Evolutionary conservation across 1,140 invertebrate species (phyloP), one percentile per base, ranked within the genome.

Genomic region (Megalopta genalis): DNA sequence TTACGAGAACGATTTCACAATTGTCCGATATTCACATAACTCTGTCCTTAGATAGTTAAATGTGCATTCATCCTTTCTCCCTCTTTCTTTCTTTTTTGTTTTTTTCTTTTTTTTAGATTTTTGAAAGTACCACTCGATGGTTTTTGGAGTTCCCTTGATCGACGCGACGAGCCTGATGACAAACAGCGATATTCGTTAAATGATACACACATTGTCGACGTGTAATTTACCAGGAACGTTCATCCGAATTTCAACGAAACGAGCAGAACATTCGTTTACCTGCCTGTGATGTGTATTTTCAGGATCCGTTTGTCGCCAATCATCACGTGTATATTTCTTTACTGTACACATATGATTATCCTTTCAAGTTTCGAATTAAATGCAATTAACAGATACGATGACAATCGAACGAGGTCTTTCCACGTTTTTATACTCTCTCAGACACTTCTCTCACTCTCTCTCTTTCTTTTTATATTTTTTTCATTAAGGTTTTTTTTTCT

Each of bases 191-290:
- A 59, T 57, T 59, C 49, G 42, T 73, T 18, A 77, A 85, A 73
- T 85, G 64, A 66, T 64, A 25, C n/a, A 25, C n/a, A 64, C 27
- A 39, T 71, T 74, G 32, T 42, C 54, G 57, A 68, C 27, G 46
- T 63, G 27, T 60, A 65, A 76, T 76, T 83, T 69, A 80, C 72
- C 57, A 81, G 73, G 69, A 85, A 85, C 82, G 73, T 81, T 84
- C 37, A 81, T 70, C 52, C 65, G 81, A 62, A 70, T 63, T 66
- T 64, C 84, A 77, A 84, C 49, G 76, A 81, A 81, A 52, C 23
- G 64, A 78, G 74, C 39, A 81, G 37, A 68, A 71, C 32, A 69
- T 64, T 72, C 14, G 3, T 37, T 64, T 21, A 60, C 72, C 27
- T 49, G 49, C 39, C 62, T 71, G 62, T 71, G 54, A 70, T 69